Evolutionary conservation across 2,113 vertebrate genomes (phyloP).

Genomic region (Cavia porcellus): DNA sequence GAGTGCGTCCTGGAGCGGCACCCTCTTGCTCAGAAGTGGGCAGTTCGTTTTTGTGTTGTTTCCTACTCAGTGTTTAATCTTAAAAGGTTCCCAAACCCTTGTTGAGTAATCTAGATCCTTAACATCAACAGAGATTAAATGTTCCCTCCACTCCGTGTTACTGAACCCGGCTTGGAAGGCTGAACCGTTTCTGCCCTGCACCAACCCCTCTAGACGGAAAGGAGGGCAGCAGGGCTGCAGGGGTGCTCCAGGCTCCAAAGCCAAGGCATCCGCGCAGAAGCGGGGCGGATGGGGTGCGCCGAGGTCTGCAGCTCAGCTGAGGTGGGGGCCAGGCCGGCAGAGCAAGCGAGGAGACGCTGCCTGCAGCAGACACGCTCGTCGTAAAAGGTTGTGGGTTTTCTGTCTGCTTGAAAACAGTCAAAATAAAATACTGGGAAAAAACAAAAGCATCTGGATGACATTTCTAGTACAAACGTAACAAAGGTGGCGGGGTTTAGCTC

Average conservation of each 20-base stretch:
- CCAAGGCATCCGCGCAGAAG: neutral
- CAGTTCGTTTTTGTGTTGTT: neutral
- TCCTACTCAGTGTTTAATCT: slow-evolving; percentile 1
- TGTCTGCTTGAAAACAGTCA: neutral
- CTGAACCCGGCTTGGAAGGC: neutral
- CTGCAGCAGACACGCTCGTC: neutral
- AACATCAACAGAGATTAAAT: slow-evolving; percentile 79
- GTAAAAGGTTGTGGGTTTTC: neutral
- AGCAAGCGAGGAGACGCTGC: neutral
- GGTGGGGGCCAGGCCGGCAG: too few species aligned
- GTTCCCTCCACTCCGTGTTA: slow-evolving; percentile 67
- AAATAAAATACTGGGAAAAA: neutral
- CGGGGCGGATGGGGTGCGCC: neutral
- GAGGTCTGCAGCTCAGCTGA: neutral
- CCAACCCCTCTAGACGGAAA: slow-evolving; percentile 33
- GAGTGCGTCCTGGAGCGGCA: neutral
- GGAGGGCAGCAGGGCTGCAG: neutral
- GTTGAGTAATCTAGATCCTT: slow-evolving; percentile 64
- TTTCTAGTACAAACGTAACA: neutral
- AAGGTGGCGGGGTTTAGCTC: too few species aligned
- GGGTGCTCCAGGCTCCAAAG: slow-evolving; percentile 8
- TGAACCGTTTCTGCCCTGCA: too few species aligned
- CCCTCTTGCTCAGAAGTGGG: neutral
- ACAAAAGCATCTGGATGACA: neutral
- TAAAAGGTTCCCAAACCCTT: slow-evolving; percentile 54